phyloP scores from a whole-genome alignment of 2,113 vertebrate genomes.

The Amphilophus citrinellus region DNA sequence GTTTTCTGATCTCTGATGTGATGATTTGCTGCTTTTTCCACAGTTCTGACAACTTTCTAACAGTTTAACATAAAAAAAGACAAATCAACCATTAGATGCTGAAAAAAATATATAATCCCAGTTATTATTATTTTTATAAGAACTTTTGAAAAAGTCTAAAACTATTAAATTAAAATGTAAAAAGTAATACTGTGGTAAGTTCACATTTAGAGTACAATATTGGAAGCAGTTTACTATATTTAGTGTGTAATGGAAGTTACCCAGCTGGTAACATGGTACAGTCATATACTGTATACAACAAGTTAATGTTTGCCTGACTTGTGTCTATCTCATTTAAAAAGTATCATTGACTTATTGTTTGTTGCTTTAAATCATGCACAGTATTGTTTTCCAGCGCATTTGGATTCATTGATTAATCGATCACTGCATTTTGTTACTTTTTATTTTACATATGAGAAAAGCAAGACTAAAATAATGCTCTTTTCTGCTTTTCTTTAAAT shows the following conservation, averaged over 20 bases:
- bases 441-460: background rate
- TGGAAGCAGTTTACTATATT: background rate
- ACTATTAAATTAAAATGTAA: background rate
- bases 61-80: background rate
- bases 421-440: fast-evolving
- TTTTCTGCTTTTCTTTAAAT: background rate
- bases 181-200: background rate
- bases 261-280: no score
- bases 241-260: no score
- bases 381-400: background rate
- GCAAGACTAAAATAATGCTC: no score
- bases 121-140: background rate
- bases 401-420: background rate
- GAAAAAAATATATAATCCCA: background rate
- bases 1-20: background rate
- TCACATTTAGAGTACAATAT: background rate
- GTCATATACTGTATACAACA: no score
- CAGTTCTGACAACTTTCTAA: background rate
- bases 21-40: background rate
- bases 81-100: background rate
- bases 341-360: background rate
- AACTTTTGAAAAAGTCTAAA: background rate
- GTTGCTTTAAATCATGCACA: background rate
- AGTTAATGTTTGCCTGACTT: background rate
- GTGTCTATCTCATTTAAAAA: background rate